Percentiles rank a stretch among this genome's conserved stretches.
Conservation (phyloP, 1,140 invertebrate species). For the Lordiphosa collinella region DNA sequence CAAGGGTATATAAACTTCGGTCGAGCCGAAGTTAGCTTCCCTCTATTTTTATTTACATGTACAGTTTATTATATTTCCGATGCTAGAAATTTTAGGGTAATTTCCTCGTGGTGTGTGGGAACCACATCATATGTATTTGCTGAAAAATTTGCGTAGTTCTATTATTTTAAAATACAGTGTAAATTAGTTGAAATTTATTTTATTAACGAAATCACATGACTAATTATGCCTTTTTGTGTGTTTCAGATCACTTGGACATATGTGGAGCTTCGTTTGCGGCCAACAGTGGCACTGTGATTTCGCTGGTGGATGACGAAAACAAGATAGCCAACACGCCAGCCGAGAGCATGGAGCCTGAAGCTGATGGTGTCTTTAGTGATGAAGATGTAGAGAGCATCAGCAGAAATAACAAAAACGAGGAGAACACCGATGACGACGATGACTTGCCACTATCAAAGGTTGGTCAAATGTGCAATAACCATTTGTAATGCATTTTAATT, state of each 20-base stretch:
- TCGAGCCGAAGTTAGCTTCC: too few relatives aligned
- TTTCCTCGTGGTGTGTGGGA: too few relatives aligned
- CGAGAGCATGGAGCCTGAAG: constrained; percentile 65
- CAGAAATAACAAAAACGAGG: constrained; percentile 82
- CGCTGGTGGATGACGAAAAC: constrained; percentile 55
- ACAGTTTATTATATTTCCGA: too few relatives aligned
- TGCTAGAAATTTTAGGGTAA: too few relatives aligned
- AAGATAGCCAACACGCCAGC: constrained; percentile 25
- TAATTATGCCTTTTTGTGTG: too few relatives aligned
- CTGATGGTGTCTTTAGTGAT: constrained; percentile 89
- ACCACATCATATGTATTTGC: too few relatives aligned
- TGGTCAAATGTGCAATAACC: constrained; percentile 12
- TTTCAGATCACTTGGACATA: constrained; percentile 33
- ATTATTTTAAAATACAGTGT: too few relatives aligned
- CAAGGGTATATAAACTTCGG: too few relatives aligned
- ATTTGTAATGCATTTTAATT: neutral
- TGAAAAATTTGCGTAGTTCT: too few relatives aligned
- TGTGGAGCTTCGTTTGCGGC: constrained; percentile 15
- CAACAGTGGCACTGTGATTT: constrained; percentile 15
- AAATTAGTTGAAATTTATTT: too few relatives aligned
- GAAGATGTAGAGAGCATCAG: constrained; percentile 85
- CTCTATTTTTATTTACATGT: too few relatives aligned
- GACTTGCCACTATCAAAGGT: constrained; percentile 89
- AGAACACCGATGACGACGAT: constrained; percentile 91
- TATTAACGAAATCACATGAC: too few relatives aligned